These are phyloP conservation scores for Sebastes schlegelii DNA, from an alignment of 2,113 vertebrate genomes.

Conservation along the genomic window DNA sequence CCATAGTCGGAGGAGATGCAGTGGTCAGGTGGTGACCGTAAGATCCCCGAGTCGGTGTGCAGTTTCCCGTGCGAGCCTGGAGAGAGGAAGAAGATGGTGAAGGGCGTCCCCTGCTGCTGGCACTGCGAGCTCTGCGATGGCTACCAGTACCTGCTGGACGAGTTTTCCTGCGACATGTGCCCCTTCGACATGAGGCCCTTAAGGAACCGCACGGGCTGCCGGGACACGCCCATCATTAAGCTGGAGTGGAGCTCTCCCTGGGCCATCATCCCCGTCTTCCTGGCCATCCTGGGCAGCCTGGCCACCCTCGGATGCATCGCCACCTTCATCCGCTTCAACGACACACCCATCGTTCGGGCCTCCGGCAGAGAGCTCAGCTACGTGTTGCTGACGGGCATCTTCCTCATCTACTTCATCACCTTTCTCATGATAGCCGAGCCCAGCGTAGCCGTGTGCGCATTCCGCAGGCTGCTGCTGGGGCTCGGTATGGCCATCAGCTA, in stretches of 20 bases:
- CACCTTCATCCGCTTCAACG: conserved; percentile 86
- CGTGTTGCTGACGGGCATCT: conserved; percentile 84
- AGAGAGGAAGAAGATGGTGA: conserved; percentile 89
- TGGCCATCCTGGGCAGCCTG: conserved; percentile 87
- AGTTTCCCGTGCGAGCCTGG: conserved; percentile 88
- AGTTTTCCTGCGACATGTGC: conserved; percentile 85
- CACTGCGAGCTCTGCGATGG: conserved; percentile 89
- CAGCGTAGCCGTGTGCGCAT: conserved; percentile 79
- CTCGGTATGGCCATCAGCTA: conserved; percentile 87
- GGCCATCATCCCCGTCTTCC: conserved; percentile 86
- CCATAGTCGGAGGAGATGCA: conserved; percentile 88
- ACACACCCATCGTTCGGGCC: conserved; percentile 89
- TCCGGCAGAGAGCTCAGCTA: conserved; percentile 90
- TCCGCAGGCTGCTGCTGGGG: conserved; percentile 84
- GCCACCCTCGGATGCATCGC: conserved; percentile 83
- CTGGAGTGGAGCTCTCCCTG: conserved; percentile 88
- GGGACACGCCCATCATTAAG: conserved; percentile 86
- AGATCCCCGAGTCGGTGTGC: conserved; percentile 87
- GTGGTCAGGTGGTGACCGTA: conserved; percentile 85
- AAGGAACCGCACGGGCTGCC: conserved; percentile 84
- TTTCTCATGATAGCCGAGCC: conserved; percentile 87
- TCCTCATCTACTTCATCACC: conserved; percentile 86
- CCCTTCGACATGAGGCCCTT: conserved; percentile 86
- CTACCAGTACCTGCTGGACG: conserved; percentile 87
- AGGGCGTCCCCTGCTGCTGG: conserved; percentile 89